A percentile compares a stretch with the other conserved stretches of the same genome.
These are phyloP conservation scores for Anser cygnoides DNA, from an alignment of 2,113 vertebrate species.

Conservation along the genomic window DNA sequence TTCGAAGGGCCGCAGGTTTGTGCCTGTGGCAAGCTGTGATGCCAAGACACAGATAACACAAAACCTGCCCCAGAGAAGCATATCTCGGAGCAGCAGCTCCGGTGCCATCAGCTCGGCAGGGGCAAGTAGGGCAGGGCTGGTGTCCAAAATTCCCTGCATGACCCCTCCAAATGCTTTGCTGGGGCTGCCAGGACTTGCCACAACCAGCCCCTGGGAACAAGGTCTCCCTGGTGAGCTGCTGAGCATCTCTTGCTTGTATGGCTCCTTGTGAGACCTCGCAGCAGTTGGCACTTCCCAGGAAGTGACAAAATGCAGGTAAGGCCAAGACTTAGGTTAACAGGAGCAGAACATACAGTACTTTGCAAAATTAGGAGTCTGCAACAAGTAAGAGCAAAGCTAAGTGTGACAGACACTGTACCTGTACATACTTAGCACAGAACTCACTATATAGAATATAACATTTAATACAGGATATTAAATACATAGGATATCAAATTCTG, in stretches of 20 bases:
- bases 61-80: background rate
- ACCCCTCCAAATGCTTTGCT: background rate
- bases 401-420: background rate
- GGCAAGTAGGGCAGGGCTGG: background rate
- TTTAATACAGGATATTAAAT: background rate
- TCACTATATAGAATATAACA: background rate
- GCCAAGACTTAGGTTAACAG: background rate
- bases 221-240: background rate
- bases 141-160: background rate
- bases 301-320: background rate
- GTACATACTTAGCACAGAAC: background rate
- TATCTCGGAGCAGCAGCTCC: background rate
- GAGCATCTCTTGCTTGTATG: background rate
- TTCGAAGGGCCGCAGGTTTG: background rate
- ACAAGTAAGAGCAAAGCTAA: background rate
- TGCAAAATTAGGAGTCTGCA: background rate
- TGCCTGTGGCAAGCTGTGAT: background rate
- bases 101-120: background rate
- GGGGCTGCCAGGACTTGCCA: background rate
- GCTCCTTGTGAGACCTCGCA: background rate
- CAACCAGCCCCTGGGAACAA: fast-evolving
- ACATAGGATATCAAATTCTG: background rate
- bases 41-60: background rate
- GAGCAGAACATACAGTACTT: background rate
- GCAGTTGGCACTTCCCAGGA: background rate